phyloP scores from a whole-genome alignment of 2,113 vertebrate genomes.

The Mastomys natalensis region DNA sequence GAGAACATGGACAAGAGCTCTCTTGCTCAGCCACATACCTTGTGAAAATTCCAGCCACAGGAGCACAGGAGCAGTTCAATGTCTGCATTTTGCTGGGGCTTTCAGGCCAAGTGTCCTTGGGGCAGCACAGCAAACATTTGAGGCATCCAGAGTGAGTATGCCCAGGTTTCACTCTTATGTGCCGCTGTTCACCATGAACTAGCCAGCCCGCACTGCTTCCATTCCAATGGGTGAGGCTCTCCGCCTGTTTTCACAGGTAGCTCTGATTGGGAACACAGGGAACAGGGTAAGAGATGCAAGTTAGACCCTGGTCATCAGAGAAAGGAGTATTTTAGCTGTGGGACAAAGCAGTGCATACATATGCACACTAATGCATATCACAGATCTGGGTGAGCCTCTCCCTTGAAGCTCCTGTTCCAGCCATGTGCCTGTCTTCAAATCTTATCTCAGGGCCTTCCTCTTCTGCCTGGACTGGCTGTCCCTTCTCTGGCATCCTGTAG shows the following conservation, averaged over 20 bases:
- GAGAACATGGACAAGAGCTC: background rate
- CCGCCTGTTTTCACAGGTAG: background rate
- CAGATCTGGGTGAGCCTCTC: background rate
- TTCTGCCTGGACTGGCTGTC: background rate
- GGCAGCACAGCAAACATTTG: background rate
- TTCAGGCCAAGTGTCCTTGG: background rate
- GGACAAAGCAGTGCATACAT: background rate
- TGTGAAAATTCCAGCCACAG: background rate
- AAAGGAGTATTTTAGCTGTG: slow-evolving; percentile 8
- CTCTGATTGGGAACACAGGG: background rate
- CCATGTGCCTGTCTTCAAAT: background rate
- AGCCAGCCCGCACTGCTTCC: background rate
- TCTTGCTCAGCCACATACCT: background rate
- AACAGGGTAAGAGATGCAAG: background rate
- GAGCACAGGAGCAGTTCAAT: slow-evolving; percentile 2
- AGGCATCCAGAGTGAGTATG: background rate
- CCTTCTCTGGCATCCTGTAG: background rate
- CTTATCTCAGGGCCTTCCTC: background rate
- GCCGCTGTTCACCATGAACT: background rate
- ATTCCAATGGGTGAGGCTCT: background rate
- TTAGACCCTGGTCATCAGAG: background rate
- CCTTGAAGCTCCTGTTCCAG: background rate
- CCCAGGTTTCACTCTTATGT: background rate
- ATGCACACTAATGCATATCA: background rate
- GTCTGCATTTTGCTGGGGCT: background rate